Evolutionary conservation across 2,797 vertebrate genomes (phyloP), one percentile per base, ranked within the genome.

Genomic region (Psittacula derbiana): DNA sequence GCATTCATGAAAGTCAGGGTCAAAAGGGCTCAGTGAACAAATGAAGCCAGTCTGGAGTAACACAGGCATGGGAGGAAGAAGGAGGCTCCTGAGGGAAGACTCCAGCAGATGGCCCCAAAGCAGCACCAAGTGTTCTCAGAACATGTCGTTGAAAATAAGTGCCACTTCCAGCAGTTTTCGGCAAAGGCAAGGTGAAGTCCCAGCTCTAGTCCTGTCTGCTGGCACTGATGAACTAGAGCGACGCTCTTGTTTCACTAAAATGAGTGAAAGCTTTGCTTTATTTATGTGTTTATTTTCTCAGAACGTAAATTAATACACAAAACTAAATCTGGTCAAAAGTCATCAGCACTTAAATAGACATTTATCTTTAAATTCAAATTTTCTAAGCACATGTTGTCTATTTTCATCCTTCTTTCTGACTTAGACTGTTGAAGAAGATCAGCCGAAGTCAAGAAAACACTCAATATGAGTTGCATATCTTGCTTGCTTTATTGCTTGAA

Each of bases 101-200:
- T 95, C 96, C 96, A 93, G 93, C 85, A 96, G 96, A 80, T 96
- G 93, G 95, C 95, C 91, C 93, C 81, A 92, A 47, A 94, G 82
- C 75, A 79, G 31, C 91, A 88, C 81, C 28, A 62, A 36, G 50
- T 21, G 23, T 43, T 44, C 57, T 44, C 67, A n/a, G 36, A 78
- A 19, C 14, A 72, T n/a, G 57, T 13, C 15, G 3, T 0, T 20
- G 21, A 70, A 58, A 49, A 10, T 0, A 0, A 46, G 12, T 3
- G 38, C 16, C 60, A 47, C 24, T 76, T 53, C 58, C 72, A 47
- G 25, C 0, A 12, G 8, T n/a, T 67, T 31, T 53, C 41, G n/a
- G 57, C 12, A 13, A 80, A 66, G 24, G 16, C 27, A 65, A 16
- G n/a, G 47, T 70, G 30, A 49, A 25, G 25, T 2, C 62, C 31